Base-by-base conservation (phyloP, 2,888 invertebrate species). In the Euzetes globulus region DNA sequence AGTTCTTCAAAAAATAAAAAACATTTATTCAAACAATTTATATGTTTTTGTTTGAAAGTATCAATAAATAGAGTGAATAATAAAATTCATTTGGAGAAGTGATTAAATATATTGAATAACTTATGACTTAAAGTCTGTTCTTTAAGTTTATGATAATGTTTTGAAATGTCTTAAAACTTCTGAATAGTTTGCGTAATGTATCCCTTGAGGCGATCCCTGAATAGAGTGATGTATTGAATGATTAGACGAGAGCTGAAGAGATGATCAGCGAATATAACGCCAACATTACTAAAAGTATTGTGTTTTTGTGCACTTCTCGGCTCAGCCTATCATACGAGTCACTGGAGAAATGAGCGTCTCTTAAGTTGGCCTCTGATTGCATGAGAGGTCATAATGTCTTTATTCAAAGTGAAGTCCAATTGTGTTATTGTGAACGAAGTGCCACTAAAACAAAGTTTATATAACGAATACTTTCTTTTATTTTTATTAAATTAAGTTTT, bases 41-140 rank as follows among this genome's bases (percentile, higher is more conserved):
- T n/a, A n/a, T 4, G n/a, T 50, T n/a, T n/a, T n/a, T 50, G 50
- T 15, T n/a, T n/a, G 3, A 33, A 33, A 33, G 33, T 33, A 33
- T 33, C 33, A 7, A 33, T 33, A 33, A 33, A 33, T 33, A 33
- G 33, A 33, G 33, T 33, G 33, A 33, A 33, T 33, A 33, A 33
- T 33, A 33, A 33, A 33, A 33, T 33, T 33, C 17, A 47, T 55
- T 7, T 63, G n/a, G 17, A 7, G n/a, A 63, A 63, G 63, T 63
- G 63, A 63, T 63, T 63, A 63, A 63, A 22, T 63, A 63, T 29
- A 63, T 7, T 63, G 63, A 63, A 63, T 63, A 63, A 63, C 33
- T 33, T 63, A 63, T 63, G 58, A 60, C 27, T 27, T 60, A 19
- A 60, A 60, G 58, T 29, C 58, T n/a, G 27, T 60, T 27, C 13